phyloP scores from a whole-genome alignment of 2,888 invertebrate species.

The Cosmopolites sordidus region DNA sequence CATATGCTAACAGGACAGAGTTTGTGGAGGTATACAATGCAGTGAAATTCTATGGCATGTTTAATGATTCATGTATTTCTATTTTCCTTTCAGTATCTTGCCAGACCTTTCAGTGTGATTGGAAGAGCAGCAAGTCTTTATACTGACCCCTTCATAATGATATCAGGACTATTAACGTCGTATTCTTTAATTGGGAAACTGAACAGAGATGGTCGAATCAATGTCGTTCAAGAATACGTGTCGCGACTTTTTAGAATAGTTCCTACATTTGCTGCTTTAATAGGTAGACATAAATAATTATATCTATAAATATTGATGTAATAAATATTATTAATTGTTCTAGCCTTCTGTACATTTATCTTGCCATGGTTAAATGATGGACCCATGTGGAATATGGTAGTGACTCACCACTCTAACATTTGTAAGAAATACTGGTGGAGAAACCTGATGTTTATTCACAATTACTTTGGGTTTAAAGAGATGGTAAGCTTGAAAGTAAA shows the following conservation, averaged over 20 bases:
- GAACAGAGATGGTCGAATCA: constrained; percentile 52
- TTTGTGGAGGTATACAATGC: constrained; percentile 58
- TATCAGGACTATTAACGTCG: constrained; percentile 63
- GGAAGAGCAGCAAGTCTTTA: constrained; percentile 66
- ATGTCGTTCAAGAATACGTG: constrained; percentile 58
- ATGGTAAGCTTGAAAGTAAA: constrained; percentile 52
- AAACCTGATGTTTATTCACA: constrained; percentile 66
- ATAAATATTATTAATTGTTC: constrained; percentile 2
- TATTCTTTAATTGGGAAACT: constrained; percentile 60
- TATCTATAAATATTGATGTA: not conserved
- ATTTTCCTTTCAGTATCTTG: constrained; percentile 51
- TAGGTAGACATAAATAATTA: constrained; percentile 35
- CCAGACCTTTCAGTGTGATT: constrained; percentile 62
- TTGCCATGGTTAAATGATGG: constrained; percentile 60
- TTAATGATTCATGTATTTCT: not conserved
- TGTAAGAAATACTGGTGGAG: constrained; percentile 69
- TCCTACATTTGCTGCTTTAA: constrained; percentile 61
- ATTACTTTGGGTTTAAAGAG: constrained; percentile 67
- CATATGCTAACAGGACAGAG: constrained; percentile 61
- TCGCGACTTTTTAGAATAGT: constrained; percentile 59
- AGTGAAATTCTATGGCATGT: too few relatives aligned
- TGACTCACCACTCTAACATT: constrained; percentile 62
- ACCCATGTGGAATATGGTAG: constrained; percentile 66
- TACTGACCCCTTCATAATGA: constrained; percentile 68
- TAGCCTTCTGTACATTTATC: constrained; percentile 61